phyloP scores from a whole-genome alignment of 2,797 vertebrate genomes.

The Knipowitschia caucasica region DNA sequence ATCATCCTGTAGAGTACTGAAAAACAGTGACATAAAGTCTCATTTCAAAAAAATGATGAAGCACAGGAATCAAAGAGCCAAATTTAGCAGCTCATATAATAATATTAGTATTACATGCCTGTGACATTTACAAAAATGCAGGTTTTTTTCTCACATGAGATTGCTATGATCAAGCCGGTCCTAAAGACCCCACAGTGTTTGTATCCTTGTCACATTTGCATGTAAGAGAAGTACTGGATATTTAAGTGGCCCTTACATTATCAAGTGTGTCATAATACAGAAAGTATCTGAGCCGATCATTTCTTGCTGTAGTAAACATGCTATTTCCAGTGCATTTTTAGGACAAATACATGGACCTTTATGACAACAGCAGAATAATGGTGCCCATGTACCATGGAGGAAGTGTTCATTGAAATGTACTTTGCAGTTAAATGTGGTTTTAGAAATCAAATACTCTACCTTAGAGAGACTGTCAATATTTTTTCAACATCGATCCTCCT shows the following conservation, averaged over 20 bases:
- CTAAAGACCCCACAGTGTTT: slow-evolving; percentile 57
- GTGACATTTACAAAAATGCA: slow-evolving; percentile 52
- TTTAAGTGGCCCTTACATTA: slow-evolving; percentile 35
- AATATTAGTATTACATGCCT: slow-evolving; percentile 34
- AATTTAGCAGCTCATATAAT: slow-evolving; percentile 44
- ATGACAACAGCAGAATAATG: slow-evolving; percentile 26
- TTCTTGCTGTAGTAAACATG: slow-evolving; percentile 24
- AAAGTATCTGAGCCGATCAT: slow-evolving; percentile 28
- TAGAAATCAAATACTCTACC: slow-evolving; percentile 67
- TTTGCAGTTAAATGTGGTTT: neutral
- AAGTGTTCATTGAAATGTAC: too few relatives aligned
- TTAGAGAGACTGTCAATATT: slow-evolving; percentile 89
- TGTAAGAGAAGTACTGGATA: slow-evolving; percentile 37
- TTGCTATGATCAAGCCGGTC: slow-evolving; percentile 64
- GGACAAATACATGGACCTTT: slow-evolving; percentile 13
- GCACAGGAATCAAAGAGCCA: slow-evolving; percentile 29
- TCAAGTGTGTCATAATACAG: slow-evolving; percentile 52
- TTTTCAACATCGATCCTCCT: slow-evolving; percentile 88
- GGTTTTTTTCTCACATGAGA: slow-evolving; percentile 65
- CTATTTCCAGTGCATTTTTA: neutral
- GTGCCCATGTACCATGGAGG: neutral
- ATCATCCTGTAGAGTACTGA: slow-evolving; percentile 93
- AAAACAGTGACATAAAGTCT: slow-evolving; percentile 7
- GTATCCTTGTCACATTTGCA: slow-evolving; percentile 13
- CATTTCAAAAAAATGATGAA: slow-evolving; percentile 13